A percentile compares a stretch with the other conserved stretches of the same genome.
phyloP scores from a whole-genome alignment of 2,888 invertebrate genomes.

The Tanypteryx hageni region DNA sequence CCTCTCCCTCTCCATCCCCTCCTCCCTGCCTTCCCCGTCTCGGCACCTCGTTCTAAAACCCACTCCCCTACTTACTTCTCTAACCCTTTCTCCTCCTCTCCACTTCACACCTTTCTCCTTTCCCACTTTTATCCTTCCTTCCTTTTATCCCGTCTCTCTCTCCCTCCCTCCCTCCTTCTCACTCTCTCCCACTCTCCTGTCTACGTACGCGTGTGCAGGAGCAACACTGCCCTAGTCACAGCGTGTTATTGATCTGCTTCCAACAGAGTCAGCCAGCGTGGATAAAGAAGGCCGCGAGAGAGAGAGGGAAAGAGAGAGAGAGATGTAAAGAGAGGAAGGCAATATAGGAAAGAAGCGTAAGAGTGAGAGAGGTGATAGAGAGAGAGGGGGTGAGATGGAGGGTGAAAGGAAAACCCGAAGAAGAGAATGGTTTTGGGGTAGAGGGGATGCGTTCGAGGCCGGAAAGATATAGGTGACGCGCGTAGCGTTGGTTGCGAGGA shows the following conservation, averaged over 20 bases:
- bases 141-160: background rate
- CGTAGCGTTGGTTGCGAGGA: too few relatives aligned
- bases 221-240: constrained; percentile 58
- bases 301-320: background rate
- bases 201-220: background rate
- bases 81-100: background rate
- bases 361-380: too few relatives aligned
- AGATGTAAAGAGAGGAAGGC: background rate
- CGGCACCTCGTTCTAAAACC: background rate
- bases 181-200: constrained; percentile 34
- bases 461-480: too few relatives aligned
- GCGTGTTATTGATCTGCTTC: constrained; percentile 59
- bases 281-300: background rate
- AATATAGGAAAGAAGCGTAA: background rate
- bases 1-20: background rate
- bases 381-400: background rate
- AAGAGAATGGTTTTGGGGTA: too few relatives aligned
- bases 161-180: background rate
- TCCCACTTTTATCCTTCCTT: background rate
- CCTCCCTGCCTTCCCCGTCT: background rate
- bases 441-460: too few relatives aligned
- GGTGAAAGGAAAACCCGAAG: too few relatives aligned
- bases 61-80: background rate
- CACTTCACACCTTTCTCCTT: background rate
- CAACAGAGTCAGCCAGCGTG: background rate